phyloP scores from a whole-genome alignment of 2,113 vertebrate genomes.

The mouse (Mus musculus) region GRCm39 chr1:193672001-193672500 shows the following conservation, averaged over 20 bases:
- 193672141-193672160: constrained; percentile 82
- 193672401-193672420: neutral
- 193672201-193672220: constrained; percentile 87
- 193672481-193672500: constrained; percentile 87
- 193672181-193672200: constrained; percentile 86
- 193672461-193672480: constrained; percentile 75
- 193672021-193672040: neutral
- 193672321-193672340: constrained; percentile 54
- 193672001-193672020: neutral
- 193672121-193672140: constrained; percentile 80
- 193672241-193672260: constrained; percentile 53
- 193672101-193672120: constrained; percentile 40
- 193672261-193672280: constrained; percentile 75
- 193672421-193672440: constrained; percentile 81
- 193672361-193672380: constrained; percentile 76
- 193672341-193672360: constrained; percentile 52
- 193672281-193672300: constrained; percentile 46
- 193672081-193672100: neutral
- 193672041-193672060: neutral
- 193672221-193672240: constrained; percentile 74
- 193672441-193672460: constrained; percentile 83
- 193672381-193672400: constrained; percentile 76
- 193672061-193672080: constrained; percentile 18
- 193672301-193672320: constrained; percentile 55
- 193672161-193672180: constrained; percentile 83